Percentiles rank a stretch among this genome's conserved stretches.
phyloP scores from a whole-genome alignment of 2,113 vertebrate species.

The Ailuropoda melanoleuca region DNA sequence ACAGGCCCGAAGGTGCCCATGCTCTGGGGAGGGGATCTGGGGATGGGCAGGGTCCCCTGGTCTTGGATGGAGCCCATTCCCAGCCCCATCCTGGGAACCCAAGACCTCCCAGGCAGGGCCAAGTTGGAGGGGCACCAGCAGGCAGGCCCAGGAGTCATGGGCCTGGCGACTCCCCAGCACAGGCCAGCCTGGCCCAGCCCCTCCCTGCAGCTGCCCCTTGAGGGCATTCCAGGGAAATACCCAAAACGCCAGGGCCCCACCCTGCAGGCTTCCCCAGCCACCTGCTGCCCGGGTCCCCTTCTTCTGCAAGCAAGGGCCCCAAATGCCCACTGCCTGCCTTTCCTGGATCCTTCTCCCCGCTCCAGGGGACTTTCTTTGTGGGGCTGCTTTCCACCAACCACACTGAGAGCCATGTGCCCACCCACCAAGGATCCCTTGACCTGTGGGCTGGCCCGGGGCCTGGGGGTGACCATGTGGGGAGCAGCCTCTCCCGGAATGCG shows the following conservation, averaged over 20 bases:
- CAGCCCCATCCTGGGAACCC: fast-evolving
- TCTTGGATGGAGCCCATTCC: neutral
- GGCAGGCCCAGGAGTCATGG: neutral
- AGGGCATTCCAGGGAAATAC: neutral
- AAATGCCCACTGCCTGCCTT: fast-evolving
- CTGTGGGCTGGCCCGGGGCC: fast-evolving
- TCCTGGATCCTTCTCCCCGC: neutral
- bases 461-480: fast-evolving
- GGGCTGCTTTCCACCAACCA: no score
- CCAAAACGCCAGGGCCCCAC: fast-evolving
- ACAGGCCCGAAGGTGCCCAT: fast-evolving
- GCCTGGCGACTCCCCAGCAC: neutral
- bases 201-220: neutral
- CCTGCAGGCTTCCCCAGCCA: neutral
- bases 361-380: neutral
- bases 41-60: neutral
- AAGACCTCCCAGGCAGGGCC: neutral
- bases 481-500: fast-evolving
- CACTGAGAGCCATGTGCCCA: no score
- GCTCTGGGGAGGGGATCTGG: neutral
- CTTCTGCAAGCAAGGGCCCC: fast-evolving
- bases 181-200: fast-evolving
- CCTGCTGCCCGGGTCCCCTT: neutral
- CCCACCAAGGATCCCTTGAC: neutral
- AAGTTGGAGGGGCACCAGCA: fast-evolving